Evolutionary conservation across 2,797 vertebrate genomes (phyloP).

Genomic region (Synanceia verrucosa): DNA sequence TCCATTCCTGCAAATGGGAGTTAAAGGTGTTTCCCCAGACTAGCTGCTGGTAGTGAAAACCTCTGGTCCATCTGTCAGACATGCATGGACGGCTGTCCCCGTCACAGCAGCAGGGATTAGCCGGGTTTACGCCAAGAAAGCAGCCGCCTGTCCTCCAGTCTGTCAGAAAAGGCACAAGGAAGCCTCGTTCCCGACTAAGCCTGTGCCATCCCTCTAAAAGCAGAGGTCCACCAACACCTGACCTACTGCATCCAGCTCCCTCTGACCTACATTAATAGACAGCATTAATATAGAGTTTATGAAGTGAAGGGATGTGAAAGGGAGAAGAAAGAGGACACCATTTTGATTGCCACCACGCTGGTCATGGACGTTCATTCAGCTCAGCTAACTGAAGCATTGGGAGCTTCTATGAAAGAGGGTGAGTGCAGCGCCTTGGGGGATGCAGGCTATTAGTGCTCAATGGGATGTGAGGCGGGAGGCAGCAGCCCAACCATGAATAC

Average conservation of each 20-base stretch:
- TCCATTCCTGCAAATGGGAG: slow-evolving; percentile 4
- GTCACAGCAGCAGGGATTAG: slow-evolving; percentile 69
- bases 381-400: slow-evolving; percentile 65
- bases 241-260: slow-evolving; percentile 32
- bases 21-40: slow-evolving; percentile 35
- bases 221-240: slow-evolving; percentile 39
- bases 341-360: slow-evolving; percentile 57
- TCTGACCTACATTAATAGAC: slow-evolving; percentile 60
- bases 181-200: slow-evolving; percentile 47
- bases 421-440: slow-evolving; percentile 71
- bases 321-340: slow-evolving; percentile 49
- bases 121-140: slow-evolving; percentile 70
- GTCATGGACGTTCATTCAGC: slow-evolving; percentile 65
- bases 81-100: slow-evolving; percentile 47
- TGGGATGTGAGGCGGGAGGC: slow-evolving; percentile 72
- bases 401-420: slow-evolving; percentile 65
- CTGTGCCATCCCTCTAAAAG: slow-evolving; percentile 33
- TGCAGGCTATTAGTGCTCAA: slow-evolving; percentile 79
- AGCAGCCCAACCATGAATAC: slow-evolving; percentile 79
- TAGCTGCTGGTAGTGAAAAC: slow-evolving; percentile 55
- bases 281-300: slow-evolving; percentile 32
- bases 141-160: slow-evolving; percentile 49
- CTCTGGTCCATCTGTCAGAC: slow-evolving; percentile 73
- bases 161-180: slow-evolving; percentile 55
- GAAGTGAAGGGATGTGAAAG: slow-evolving; percentile 31